Evolutionary conservation across 2,888 invertebrate genomes (phyloP), one percentile per base, ranked within the genome.

Genomic region (Dinocampus coccinellae): DNA sequence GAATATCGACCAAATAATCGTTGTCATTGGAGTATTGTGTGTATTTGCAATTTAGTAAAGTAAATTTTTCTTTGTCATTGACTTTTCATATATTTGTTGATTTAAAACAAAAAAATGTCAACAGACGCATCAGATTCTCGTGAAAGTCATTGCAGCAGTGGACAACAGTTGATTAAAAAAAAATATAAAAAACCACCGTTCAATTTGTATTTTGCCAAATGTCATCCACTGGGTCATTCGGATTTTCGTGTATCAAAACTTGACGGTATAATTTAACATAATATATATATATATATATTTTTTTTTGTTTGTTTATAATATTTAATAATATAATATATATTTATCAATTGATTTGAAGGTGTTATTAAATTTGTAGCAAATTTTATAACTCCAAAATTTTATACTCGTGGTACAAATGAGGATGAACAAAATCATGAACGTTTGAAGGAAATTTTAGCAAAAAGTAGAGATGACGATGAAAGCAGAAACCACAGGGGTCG

Each of bases 331-430:
- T 29, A 29, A 29, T 24, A 65, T 16, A 39, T 57, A 47, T 20
- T 16, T 13, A n/a, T 47, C 33, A 29, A 16, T 47, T 47, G 16
- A 16, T n/a, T 47, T 47, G 9, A 64, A 64, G 68, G 52, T 47
- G 60, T 64, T 24, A 58, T 61, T 60, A 63, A 66, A 69, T 73
- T 65, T 58, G n/a, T 77, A 85, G 84, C 77, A 24, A 74, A 80
- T 36, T 76, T 80, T 61, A 75, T 84, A 53, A 80, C 83, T 9
- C 82, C 83, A 11, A 85, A 85, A 77, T 84, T 84, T 75, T 85
- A 85, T 68, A 78, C 83, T 10, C 77, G 75, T 33, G 75, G 81
- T 61, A 64, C 72, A 11, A 75, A 77, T 36, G 69, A 3, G 47
- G 47, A 76, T 26, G 73, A 74, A 11, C 65, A 67, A 9, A 57